Percentiles rank a stretch among this genome's conserved stretches.
Evolutionary conservation across 2,113 vertebrate genomes (phyloP).

Genomic region (Coryphaenoides rupestris): DNA sequence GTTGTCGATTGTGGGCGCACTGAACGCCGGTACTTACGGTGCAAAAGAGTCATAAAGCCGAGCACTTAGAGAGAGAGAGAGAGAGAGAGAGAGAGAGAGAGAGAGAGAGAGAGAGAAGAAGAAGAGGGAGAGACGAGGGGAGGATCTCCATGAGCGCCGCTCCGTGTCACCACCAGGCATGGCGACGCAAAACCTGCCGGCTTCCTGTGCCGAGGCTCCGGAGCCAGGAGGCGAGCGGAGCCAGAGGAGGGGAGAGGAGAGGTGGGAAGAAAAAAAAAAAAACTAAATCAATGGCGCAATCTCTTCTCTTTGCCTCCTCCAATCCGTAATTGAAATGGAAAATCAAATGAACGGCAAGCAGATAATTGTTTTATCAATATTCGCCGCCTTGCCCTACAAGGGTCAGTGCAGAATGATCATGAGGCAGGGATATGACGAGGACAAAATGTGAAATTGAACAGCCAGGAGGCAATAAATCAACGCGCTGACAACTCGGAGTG

Average conservation of each 20-base stretch:
- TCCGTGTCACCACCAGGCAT: constrained; percentile 69
- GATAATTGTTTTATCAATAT: constrained; percentile 99
- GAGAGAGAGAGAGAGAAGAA: too few species aligned
- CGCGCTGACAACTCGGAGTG: constrained; percentile 99
- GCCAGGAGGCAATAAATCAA: constrained; percentile 99
- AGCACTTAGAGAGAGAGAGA: too few species aligned
- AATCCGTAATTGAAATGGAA: constrained; percentile 99
- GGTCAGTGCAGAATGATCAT: constrained; percentile 99
- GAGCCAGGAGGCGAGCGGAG: too few species aligned
- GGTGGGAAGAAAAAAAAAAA: constrained; percentile 12
- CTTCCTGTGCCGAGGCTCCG: constrained; percentile 89
- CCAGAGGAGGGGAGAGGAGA: neutral
- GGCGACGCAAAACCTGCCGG: constrained; percentile 61
- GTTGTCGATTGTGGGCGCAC: constrained; percentile 10
- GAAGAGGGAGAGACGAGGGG: constrained; percentile 11
- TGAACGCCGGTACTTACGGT: constrained; percentile 29
- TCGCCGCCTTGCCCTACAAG: constrained; percentile 98
- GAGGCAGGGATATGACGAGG: constrained; percentile 98
- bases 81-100: too few species aligned
- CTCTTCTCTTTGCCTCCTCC: constrained; percentile 98
- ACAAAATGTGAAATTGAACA: constrained; percentile 99
- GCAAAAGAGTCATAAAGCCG: constrained; percentile 38
- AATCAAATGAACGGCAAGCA: constrained; percentile 99
- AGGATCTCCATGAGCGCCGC: too few species aligned
- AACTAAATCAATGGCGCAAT: constrained; percentile 92